phyloP scores from a whole-genome alignment of 2,113 vertebrate genomes.

The Brevimyrus niger region DNA sequence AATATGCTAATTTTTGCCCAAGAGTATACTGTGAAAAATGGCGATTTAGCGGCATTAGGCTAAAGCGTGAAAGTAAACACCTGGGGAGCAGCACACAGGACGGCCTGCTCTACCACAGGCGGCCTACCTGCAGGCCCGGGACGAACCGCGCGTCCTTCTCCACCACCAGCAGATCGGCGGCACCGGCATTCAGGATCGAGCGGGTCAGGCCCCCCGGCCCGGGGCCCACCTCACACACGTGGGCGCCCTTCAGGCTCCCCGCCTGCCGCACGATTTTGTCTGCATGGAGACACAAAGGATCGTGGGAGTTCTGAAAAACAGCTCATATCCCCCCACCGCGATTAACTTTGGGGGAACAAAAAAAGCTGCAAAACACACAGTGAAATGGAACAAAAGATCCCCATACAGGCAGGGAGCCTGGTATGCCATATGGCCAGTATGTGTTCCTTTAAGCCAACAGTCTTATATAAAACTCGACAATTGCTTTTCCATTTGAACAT shows the following conservation, averaged over 20 bases:
- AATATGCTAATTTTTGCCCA: background rate
- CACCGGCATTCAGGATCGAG: conserved; percentile 76
- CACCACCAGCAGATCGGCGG: conserved; percentile 77
- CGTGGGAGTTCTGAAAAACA: background rate
- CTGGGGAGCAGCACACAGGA: background rate
- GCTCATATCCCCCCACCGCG: background rate
- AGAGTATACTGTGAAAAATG: background rate
- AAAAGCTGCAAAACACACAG: background rate
- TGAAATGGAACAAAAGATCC: background rate
- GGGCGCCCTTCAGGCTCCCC: conserved; percentile 65
- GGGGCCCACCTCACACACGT: conserved; percentile 92
- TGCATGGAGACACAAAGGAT: conserved; percentile 41
- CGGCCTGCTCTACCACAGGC: background rate
- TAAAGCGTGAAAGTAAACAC: background rate
- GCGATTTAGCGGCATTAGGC: background rate
- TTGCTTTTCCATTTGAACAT: background rate
- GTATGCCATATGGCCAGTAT: background rate
- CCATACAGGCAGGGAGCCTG: background rate
- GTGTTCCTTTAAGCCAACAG: background rate
- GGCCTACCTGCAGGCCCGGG: conserved; percentile 81
- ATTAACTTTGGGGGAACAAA: background rate
- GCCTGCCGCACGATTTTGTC: conserved; percentile 91
- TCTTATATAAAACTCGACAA: background rate
- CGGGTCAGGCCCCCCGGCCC: conserved; percentile 92
- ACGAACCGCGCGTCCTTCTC: conserved; percentile 92